Evolutionary conservation across 2,113 vertebrate genomes (phyloP), one percentile per base, ranked within the genome.

Genomic region (Archocentrus centrarchus): DNA sequence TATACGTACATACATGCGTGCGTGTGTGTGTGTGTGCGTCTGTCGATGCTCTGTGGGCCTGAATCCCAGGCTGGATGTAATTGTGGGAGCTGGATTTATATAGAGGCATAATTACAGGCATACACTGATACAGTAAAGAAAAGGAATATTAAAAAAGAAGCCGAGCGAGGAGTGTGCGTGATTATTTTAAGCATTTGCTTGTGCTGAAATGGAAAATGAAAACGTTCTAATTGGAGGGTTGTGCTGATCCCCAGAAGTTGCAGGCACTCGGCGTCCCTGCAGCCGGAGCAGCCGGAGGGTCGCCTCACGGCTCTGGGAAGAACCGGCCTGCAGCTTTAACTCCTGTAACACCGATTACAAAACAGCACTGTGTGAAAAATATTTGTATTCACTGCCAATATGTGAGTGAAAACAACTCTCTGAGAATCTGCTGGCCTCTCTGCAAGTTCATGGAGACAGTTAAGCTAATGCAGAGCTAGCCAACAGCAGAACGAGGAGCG

Each of bases 61-160:
- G 88, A 82, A 75, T 63, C 70, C n/a, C 47, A 32, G 80, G 83
- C 87, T 91, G 89, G 81, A 85, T 94, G 86, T 93, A 94, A 96
- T 95, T 95, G 92, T 91, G 91, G 93, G 86, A 94, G 93, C 84
- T 92, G 91, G 91, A 86, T 94, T 95, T 93, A 92, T 93, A 91
- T 91, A 87, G 85, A 83, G 87, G 84, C 89, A 76, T 94, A 95
- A 95, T 94, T 94, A 95, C 89, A 95, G 92, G 79, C 84, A 35
- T 83, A 85, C 83, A 81, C 73, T 86, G 85, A 93, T 90, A 89
- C 70, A 79, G 88, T 68, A 57, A 75, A 90, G 88, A 87, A 88
- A 87, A 80, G 59, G 86, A 75, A 75, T 87, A 78, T 88, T 78
- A 68, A 86, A 90, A 73, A 82, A 79, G 35, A 39, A 85, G 27